Percentiles rank a stretch among this genome's conserved stretches.
phyloP scores from a whole-genome alignment of 92 coral and sea anemone genomes.

The Parazoanthus atlanticus region DNA sequence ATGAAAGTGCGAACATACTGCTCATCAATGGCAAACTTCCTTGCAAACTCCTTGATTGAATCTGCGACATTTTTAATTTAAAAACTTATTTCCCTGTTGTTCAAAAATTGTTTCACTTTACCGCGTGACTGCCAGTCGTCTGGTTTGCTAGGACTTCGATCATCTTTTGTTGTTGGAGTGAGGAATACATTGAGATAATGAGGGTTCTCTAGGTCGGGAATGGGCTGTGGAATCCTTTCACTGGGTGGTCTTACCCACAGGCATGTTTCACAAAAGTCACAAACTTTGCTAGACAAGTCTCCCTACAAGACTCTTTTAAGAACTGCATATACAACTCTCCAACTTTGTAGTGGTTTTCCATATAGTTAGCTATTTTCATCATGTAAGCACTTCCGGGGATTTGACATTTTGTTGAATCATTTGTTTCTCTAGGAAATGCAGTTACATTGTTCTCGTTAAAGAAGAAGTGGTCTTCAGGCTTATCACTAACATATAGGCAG shows the following conservation, averaged over 20 bases:
- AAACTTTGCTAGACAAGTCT: slow-evolving; percentile 25
- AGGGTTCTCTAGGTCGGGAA: slow-evolving; percentile 40
- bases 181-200: slow-evolving; percentile 16
- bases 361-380: neutral
- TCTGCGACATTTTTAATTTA: slow-evolving; percentile 36
- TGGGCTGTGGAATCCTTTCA: slow-evolving; percentile 47
- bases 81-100: slow-evolving; percentile 42
- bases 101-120: slow-evolving; percentile 43
- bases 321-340: slow-evolving; percentile 51
- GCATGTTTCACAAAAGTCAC: slow-evolving; percentile 40
- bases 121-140: slow-evolving; percentile 58
- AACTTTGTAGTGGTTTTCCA: slow-evolving; percentile 29
- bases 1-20: neutral
- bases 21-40: slow-evolving; percentile 34
- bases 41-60: slow-evolving; percentile 28
- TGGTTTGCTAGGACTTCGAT: slow-evolving; percentile 35
- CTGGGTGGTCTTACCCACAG: slow-evolving; percentile 44
- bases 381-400: slow-evolving; percentile 24
- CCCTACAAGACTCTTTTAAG: slow-evolving; percentile 21
- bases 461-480: neutral
- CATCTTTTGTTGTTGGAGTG: slow-evolving; percentile 41
- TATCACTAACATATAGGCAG: neutral
- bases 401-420: neutral
- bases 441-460: slow-evolving; percentile 1
- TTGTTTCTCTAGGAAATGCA: neutral